Base-by-base conservation (phyloP, 2,113 vertebrate species). In the Balaeniceps rex region DNA sequence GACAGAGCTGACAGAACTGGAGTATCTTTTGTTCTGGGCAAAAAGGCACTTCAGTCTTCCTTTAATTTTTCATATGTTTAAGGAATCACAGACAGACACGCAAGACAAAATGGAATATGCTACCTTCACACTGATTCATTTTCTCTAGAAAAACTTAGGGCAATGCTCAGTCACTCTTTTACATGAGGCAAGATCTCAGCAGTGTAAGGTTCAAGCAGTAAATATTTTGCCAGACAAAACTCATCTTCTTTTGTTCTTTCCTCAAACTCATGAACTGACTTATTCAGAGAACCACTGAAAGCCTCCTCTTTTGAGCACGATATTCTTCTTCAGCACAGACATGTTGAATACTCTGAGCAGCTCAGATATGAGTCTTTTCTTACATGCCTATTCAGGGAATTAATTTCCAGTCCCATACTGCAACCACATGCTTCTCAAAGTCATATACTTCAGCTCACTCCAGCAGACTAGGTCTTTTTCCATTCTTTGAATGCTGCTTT, bases 351-450 rank as follows among this genome's bases (percentile, higher is more conserved):
- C 10, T 11, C 5, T 33, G 28, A 54, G 34, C 15, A 58, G 28
- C 70, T 42, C 18, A 58, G 14, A 40, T 11, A 13, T 7, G 8
- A 72, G 14, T 49, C 26, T 38, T 69, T 40, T 38, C 19, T 90
- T 76, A 55, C 2, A 6, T 16, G 11, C 7, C 13, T 52, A 11
- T 46, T 40, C 66, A 60, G 23, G 34, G 58, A 96, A 92, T 69
- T 21, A 83, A 91, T 91, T 96, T 97, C 77, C 64, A 89, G 69
- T 92, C 60, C 70, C 95, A 85, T 55, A 52, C 28, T 88, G 87
- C n/a, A 49, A 97, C 71, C n/a, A 51, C 82, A 69, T 70, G 68
- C n/a, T 96, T 95, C 64, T 72, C 55, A 44, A 91, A 94, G 57
- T 76, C 71, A 21, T 57, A 83, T 54, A 79, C 12, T 93, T 87